Evolutionary conservation across 30 jellyfish, hydroid and myxozoan genomes (phyloP), one percentile per base, ranked within the genome.

Genomic region (Haliclystus octoradiatus): DNA sequence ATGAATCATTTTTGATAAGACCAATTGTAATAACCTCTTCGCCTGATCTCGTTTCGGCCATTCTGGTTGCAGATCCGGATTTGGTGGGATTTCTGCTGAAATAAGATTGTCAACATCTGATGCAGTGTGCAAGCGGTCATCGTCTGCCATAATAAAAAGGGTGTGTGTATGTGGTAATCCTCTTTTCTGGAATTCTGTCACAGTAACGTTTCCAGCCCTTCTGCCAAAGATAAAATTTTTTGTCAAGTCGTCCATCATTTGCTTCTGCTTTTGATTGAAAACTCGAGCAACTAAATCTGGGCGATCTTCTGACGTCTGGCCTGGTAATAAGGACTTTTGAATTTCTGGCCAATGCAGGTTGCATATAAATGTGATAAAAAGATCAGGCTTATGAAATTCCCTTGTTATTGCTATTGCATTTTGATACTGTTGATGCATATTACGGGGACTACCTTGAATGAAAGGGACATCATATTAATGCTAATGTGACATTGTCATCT

Each of bases 151-250:
- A 73, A 63, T 71, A 22, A 79, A 7, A 19, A 85, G 61, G 70
- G 72, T 72, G 63, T 80, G 95, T 15, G 75, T 86, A 68, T 80
- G 94, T 4, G 90, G n/a, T n/a, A n/a, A n/a, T n/a, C n/a, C n/a
- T n/a, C n/a, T n/a, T n/a, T n/a, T n/a, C n/a, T n/a, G n/a, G n/a
- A n/a, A n/a, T n/a, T n/a, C n/a, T n/a, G n/a, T n/a, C n/a, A n/a
- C n/a, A n/a, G n/a, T n/a, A n/a, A n/a, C n/a, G n/a, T n/a, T n/a
- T n/a, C n/a, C n/a, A n/a, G n/a, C n/a, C n/a, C n/a, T n/a, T n/a
- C n/a, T 94, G n/a, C n/a, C n/a, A n/a, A n/a, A n/a, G n/a, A n/a
- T n/a, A n/a, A n/a, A n/a, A n/a, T n/a, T n/a, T n/a, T n/a, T n/a
- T n/a, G n/a, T n/a, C n/a, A n/a, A n/a, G n/a, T n/a, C n/a, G n/a